Percentiles rank a stretch among this genome's conserved stretches.
Evolutionary conservation across 2,113 vertebrate genomes (phyloP).

Genomic region (Calyptommatus sinebrachiatus): DNA sequence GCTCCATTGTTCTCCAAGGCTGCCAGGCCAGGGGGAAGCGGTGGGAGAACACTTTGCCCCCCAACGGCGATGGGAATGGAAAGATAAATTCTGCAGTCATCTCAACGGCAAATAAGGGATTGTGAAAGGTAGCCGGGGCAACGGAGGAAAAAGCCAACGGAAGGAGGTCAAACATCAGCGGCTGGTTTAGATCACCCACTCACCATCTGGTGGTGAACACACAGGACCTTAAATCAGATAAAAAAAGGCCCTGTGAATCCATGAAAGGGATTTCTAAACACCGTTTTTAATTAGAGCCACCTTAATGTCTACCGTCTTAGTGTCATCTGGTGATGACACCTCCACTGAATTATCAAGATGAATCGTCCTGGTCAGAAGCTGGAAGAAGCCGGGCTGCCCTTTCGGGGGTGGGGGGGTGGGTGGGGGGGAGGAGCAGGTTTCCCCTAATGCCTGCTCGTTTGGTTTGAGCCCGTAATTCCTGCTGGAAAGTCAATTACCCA

Average conservation of each 20-base stretch:
- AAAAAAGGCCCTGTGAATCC: background rate
- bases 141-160: background rate
- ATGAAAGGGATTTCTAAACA: background rate
- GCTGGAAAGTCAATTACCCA: conserved; percentile 75
- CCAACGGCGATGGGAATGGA: conserved; percentile 11
- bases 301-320: conserved; percentile 26
- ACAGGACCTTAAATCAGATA: background rate
- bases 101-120: background rate
- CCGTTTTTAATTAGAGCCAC: conserved; percentile 38
- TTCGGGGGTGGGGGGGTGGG: background rate
- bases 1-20: background rate
- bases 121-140: rapidly evolving
- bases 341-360: conserved; percentile 57
- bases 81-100: background rate
- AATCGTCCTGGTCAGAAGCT: conserved; percentile 56
- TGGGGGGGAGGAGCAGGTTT: conserved; percentile 40
- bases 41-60: too few species aligned
- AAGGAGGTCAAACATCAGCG: background rate
- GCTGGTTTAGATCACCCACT: background rate
- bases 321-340: conserved; percentile 57
- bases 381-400: conserved; percentile 34
- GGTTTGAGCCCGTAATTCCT: conserved; percentile 75
- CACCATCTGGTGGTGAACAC: background rate
- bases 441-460: conserved; percentile 71
- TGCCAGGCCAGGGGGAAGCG: background rate